A percentile compares a stretch with the other conserved stretches of the same genome.
These are phyloP conservation scores for Gobio occitaniae DNA, from an alignment of 2,797 vertebrate species.

Conservation along the genomic window DNA sequence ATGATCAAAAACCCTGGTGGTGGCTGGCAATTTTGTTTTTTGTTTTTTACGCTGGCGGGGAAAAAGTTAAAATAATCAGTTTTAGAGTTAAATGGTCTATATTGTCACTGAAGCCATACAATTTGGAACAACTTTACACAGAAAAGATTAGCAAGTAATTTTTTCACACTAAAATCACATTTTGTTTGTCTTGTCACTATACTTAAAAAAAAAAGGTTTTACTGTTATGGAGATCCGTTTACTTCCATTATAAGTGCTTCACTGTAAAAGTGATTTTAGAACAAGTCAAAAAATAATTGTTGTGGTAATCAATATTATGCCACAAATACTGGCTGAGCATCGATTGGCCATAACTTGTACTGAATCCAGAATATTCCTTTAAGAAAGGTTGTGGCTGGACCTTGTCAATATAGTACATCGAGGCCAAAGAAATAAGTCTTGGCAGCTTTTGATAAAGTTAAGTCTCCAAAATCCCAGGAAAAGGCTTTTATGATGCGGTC, in stretches of 20 bases:
- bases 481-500: slow-evolving; percentile 8
- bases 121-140: background rate
- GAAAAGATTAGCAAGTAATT: background rate
- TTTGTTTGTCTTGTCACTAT: background rate
- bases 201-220: background rate
- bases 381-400: background rate
- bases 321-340: background rate
- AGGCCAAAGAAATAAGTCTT: background rate
- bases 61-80: background rate
- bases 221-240: background rate
- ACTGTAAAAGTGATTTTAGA: background rate
- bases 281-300: background rate
- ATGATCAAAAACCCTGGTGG: too few species aligned
- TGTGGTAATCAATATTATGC: background rate
- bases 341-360: background rate
- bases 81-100: background rate
- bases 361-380: background rate
- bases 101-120: background rate
- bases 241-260: background rate
- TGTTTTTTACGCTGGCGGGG: too few species aligned
- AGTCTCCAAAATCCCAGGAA: slow-evolving; percentile 9
- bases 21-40: too few species aligned
- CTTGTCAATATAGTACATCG: background rate
- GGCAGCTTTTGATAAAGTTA: slow-evolving; percentile 16
- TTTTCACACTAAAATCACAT: background rate